Percentiles rank a stretch among this genome's conserved stretches.
Conservation (phyloP, 2,797 vertebrate species). For the Scolopax rusticola region DNA sequence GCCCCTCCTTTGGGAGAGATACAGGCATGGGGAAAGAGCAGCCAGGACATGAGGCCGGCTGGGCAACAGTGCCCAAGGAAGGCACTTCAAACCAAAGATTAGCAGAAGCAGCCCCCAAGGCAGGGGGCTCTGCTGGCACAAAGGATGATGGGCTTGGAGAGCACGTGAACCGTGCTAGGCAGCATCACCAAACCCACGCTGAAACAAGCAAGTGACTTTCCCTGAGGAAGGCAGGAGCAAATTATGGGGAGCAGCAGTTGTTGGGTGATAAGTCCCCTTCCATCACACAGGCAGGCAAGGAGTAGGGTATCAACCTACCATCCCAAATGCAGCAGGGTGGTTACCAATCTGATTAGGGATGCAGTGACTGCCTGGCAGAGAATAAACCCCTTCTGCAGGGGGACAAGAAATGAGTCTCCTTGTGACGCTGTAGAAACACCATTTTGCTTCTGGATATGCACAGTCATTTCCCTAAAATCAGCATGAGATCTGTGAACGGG, state of each 20-base stretch:
- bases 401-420: accelerated
- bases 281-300: background rate
- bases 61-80: background rate
- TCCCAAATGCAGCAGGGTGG: background rate
- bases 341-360: background rate
- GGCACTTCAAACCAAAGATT: background rate
- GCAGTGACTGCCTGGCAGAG: accelerated
- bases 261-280: background rate
- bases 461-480: background rate
- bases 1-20: background rate
- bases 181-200: background rate
- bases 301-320: background rate
- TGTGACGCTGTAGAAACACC: background rate
- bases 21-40: background rate
- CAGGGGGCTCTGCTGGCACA: accelerated
- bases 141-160: background rate
- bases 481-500: background rate
- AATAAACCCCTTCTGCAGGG: background rate
- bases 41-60: background rate
- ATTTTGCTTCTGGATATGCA: accelerated
- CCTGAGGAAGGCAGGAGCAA: accelerated
- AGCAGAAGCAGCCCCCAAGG: background rate
- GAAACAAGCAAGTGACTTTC: background rate
- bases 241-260: accelerated
- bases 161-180: background rate